Evolutionary conservation across 2,888 invertebrate species (phyloP).

Genomic region (Hydraecia micacea): DNA sequence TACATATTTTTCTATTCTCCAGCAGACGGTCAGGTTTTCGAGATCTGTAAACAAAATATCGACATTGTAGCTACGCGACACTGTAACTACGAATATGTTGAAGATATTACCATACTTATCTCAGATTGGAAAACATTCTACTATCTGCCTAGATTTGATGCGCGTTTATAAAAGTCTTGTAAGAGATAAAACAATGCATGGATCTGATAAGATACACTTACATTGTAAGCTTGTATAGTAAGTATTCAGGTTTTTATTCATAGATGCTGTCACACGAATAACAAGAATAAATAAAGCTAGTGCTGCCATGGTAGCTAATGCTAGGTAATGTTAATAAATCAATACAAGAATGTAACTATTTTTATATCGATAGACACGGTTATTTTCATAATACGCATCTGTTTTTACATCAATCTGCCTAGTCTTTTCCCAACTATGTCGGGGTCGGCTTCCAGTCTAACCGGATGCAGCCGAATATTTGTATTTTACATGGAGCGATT

Average conservation of each 20-base stretch:
- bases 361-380: background rate
- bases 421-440: background rate
- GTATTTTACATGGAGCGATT: background rate
- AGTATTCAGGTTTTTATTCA: conserved; percentile 9
- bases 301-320: background rate
- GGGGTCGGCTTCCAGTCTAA: background rate
- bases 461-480: background rate
- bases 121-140: conserved; percentile 52
- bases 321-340: background rate
- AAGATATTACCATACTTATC: conserved; percentile 54
- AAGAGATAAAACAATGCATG: conserved; percentile 36
- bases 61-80: conserved; percentile 4
- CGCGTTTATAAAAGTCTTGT: conserved; percentile 50
- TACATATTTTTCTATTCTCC: conserved; percentile 11
- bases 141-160: conserved; percentile 31
- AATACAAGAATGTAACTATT: background rate
- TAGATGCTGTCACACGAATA: conserved; percentile 12
- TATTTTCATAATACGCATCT: background rate
- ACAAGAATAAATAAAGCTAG: background rate
- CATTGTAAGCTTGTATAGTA: conserved; percentile 3
- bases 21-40: conserved; percentile 1
- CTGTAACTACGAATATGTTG: conserved; percentile 25
- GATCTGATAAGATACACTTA: conserved; percentile 31
- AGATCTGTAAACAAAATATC: conserved; percentile 17
- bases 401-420: background rate